Conservation (phyloP, 1,140 invertebrate genomes). For the Muscidifurax raptorellus region DNA sequence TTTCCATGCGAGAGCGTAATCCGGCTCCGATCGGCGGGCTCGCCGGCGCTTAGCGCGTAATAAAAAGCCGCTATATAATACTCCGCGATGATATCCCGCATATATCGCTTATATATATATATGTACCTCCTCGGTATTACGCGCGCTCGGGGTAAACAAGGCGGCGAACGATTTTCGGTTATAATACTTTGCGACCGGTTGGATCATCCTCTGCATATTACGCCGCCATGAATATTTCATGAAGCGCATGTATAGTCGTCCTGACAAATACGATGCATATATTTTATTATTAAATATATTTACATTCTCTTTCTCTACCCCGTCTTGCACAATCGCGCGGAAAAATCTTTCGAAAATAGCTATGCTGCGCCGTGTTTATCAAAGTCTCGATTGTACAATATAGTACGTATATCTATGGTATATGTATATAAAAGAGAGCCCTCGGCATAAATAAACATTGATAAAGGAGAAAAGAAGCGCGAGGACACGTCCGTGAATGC, state of each 20-base stretch:
- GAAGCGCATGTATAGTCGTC: background rate
- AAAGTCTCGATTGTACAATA: background rate
- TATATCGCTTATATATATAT: background rate
- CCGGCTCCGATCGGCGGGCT: background rate
- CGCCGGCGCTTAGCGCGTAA: background rate
- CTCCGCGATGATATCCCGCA: background rate
- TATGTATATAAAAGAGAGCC: background rate
- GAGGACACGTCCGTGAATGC: slow-evolving; percentile 55
- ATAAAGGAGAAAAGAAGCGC: slow-evolving; percentile 45
- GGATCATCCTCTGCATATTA: background rate
- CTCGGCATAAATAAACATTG: slow-evolving; percentile 30
- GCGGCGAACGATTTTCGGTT: background rate
- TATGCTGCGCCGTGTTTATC: background rate
- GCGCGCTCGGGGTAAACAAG: background rate
- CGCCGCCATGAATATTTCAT: background rate
- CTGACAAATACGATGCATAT: background rate
- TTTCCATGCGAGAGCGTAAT: background rate
- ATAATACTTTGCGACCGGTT: background rate
- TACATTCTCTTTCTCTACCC: background rate
- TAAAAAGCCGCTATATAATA: background rate
- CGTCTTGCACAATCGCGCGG: background rate
- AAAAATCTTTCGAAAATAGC: background rate
- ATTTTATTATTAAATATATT: background rate
- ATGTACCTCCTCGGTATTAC: background rate
- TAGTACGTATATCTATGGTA: too few species aligned